Base-by-base conservation (phyloP, 1,140 invertebrate genomes). In the Lysiphlebus fabarum region DNA sequence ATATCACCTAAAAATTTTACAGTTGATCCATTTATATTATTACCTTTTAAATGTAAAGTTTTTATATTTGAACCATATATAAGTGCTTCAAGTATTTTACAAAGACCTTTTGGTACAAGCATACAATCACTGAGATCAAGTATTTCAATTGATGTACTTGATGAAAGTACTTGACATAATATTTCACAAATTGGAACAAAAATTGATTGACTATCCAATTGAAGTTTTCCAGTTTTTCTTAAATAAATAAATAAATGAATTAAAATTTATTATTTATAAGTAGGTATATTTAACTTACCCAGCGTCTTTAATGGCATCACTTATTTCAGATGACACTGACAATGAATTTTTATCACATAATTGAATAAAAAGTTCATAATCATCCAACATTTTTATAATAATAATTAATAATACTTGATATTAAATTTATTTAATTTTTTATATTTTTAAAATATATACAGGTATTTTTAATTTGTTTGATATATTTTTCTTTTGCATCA, bases 71-170 rank as follows among this genome's bases (percentile, higher is more conserved):
- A 73, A 49, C 75, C 77, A 57, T 76, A 68, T 17, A 62, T 72
- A 5, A 80, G 59, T 1, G 73, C 70, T 17, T 72, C 69, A 3
- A 76, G 58, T 17, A 78, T 71, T 38, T 56, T 65, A 34, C 55
- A 60, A 1, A 73, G 41, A 37, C 71, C 71, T 66, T 72, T 72
- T 4, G 71, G 59, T 1, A 73, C 58, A 10, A 78, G 56, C 70
- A 77, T 76, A 49, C 76, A 77, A 54, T 78, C 75, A n/a, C 70
- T 68, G 0, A 78, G 38, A 49, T 74, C 71, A 1, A 77, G 53
- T 0, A 58, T 50, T 50, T 62, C 68, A 26, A 77, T 75, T n/a
- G 60, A 66, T 1, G 70, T 67, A 59, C 73, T 75, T n/a, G 73
- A 74, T 7, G 58, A 56, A 12, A 77, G 58, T 3, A 74, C 68